Conservation (phyloP, 1,140 invertebrate species). For the Drosophila cardini region DNA sequence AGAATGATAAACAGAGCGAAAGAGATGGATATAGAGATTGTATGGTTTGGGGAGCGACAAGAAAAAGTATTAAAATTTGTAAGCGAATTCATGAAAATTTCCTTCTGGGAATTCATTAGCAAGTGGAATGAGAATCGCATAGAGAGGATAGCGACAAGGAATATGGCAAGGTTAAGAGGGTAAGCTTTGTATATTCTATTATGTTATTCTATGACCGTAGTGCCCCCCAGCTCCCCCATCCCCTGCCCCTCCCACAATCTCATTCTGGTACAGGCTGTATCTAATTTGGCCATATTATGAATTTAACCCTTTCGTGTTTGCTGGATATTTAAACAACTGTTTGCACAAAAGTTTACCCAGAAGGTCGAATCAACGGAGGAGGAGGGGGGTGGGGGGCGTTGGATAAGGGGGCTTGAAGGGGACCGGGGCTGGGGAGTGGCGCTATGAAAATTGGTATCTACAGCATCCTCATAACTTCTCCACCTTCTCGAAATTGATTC, state of each 20-base stretch:
- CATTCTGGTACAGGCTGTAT: constrained; percentile 48
- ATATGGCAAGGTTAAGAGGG: constrained; percentile 16
- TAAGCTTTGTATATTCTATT: constrained; percentile 61
- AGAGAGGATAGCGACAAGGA: background rate
- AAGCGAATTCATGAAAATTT: constrained; percentile 74
- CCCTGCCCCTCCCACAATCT: background rate
- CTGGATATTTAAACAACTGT: constrained; percentile 82
- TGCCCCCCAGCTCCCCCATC: constrained; percentile 1
- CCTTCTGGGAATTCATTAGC: constrained; percentile 80
- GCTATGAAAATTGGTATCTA: constrained; percentile 16
- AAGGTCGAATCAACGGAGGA: constrained; percentile 51
- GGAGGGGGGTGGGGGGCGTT: background rate
- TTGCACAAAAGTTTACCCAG: constrained; percentile 80
- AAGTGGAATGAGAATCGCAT: background rate
- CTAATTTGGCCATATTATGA: constrained; percentile 82
- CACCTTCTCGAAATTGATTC: constrained; percentile 68
- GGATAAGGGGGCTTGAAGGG: background rate
- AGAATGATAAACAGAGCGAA: background rate
- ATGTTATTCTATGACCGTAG: constrained; percentile 71
- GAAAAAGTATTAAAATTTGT: constrained; percentile 79
- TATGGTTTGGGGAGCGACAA: constrained; percentile 40
- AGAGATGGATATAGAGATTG: no score
- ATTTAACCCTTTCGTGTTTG: constrained; percentile 82
- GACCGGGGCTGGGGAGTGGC: background rate
- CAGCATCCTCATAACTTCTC: constrained; percentile 66